These are phyloP conservation scores for Abramis brama DNA, from an alignment of 2,113 vertebrate genomes.

Conservation along the genomic window DNA sequence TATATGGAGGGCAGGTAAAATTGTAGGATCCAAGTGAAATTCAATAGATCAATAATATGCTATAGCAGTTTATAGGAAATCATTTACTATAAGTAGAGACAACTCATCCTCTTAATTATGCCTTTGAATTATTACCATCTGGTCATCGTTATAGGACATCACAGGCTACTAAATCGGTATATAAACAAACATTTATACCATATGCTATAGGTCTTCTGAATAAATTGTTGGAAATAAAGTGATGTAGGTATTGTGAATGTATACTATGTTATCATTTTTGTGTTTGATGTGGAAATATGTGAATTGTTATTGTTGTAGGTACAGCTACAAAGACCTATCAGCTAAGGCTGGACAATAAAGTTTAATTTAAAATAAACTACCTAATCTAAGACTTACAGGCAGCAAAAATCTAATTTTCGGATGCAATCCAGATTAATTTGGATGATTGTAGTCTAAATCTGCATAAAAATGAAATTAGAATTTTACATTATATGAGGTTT, in stretches of 20 bases:
- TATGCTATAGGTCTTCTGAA: background rate
- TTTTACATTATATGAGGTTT: too few species aligned
- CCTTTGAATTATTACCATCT: background rate
- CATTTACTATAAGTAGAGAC: background rate
- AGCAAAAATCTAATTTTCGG: background rate
- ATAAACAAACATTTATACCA: background rate
- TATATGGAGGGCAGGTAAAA: background rate
- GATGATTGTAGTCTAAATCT: background rate
- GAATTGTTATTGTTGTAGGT: too few species aligned
- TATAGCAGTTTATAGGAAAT: background rate
- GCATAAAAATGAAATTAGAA: background rate
- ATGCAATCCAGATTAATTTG: background rate
- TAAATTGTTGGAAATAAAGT: background rate
- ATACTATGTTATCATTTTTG: background rate
- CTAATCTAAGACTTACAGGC: background rate
- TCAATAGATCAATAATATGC: background rate
- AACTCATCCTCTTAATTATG: background rate
- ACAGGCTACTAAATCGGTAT: background rate
- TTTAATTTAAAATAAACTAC: background rate
- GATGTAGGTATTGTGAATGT: too few species aligned
- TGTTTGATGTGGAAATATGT: background rate
- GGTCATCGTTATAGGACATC: background rate
- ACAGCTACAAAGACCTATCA: background rate
- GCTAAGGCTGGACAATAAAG: background rate
- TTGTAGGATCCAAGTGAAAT: background rate